Base-by-base conservation (phyloP, 2,113 vertebrate genomes). In the Perccottus glenii region DNA sequence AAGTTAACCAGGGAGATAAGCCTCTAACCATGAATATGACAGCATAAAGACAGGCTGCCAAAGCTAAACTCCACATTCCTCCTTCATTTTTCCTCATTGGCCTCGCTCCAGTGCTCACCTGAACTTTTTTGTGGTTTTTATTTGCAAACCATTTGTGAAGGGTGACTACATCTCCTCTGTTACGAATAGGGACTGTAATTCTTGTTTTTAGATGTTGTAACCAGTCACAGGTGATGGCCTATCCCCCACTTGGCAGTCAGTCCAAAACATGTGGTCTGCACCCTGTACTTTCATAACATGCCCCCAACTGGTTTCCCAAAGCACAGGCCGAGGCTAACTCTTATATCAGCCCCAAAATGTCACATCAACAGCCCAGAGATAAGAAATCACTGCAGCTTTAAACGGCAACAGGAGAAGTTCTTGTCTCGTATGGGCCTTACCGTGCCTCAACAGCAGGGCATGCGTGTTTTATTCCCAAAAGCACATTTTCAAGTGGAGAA, bases 161-260 rank as follows among this genome's bases (percentile, higher is more conserved):
- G 71, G 38, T 70, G 83, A 80, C 58, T 16, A 42, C 78, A 7
- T 51, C 70, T 69, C 67, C 67, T 63, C 63, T 49, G 38, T 36
- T 15, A 53, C 43, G 57, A 77, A 75, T 16, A 52, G 61, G 35
- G 74, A 48, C 71, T 33, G 60, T 88, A 83, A 80, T 66, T 85
- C 80, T 67, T 74, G 70, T 77, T 85, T 87, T 78, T 44, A 81
- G 73, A 79, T 56, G 49, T 49, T 82, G 64, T 91, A 92, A 92
- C 82, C 75, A 87, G 68, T 71, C 68, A 53, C 91, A 92, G 90
- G 86, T 90, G 90, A 92, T 42, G 72, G 58, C 38, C 64, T 73
- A 52, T 62, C 51, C 66, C 60, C 16, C 19, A 14, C 80, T 81
- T 80, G 73, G 81, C 66, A 70, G 62, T 42, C 40, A 11, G 62